Conservation (phyloP, 1,140 invertebrate genomes). For the Physella acuta region DNA sequence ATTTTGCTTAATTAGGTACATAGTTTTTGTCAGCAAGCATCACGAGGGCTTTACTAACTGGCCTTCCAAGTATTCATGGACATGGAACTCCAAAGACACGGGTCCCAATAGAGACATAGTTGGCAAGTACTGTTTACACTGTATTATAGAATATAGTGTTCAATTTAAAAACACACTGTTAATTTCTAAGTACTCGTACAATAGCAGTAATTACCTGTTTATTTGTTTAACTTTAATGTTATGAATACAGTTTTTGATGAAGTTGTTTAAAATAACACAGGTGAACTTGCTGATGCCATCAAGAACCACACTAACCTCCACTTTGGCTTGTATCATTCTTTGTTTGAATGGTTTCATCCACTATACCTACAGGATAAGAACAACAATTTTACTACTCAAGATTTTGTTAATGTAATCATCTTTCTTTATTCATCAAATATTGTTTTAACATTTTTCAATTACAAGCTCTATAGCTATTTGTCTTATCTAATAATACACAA, state of each 20-base stretch:
- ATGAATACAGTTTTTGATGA: too few species aligned
- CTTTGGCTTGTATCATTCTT: conserved; percentile 86
- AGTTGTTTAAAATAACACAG: conserved; percentile 10
- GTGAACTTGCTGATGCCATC: conserved; percentile 31
- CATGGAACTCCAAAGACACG: conserved; percentile 57
- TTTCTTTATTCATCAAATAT: background rate
- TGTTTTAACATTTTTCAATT: conserved; percentile 12
- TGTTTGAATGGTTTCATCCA: conserved; percentile 91
- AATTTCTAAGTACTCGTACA: too few species aligned
- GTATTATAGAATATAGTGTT: too few species aligned
- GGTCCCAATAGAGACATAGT: conserved; percentile 58
- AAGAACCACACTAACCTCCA: conserved; percentile 67
- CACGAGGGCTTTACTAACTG: conserved; percentile 36
- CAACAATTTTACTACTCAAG: conserved; percentile 68
- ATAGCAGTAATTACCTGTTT: too few species aligned
- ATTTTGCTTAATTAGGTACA: conserved; percentile 28
- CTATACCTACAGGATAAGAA: conserved; percentile 76
- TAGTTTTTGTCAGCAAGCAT: conserved; percentile 53
- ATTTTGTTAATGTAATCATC: conserved; percentile 63
- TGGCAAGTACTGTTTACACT: conserved; percentile 36
- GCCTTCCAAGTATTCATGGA: conserved; percentile 56
- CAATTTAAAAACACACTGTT: too few species aligned
- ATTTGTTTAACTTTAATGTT: too few species aligned
- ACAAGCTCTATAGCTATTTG: too few species aligned
- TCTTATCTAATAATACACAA: too few species aligned